Evolutionary conservation across 2,113 vertebrate genomes (phyloP).

Genomic region (Dolichallabes microphthalmus): DNA sequence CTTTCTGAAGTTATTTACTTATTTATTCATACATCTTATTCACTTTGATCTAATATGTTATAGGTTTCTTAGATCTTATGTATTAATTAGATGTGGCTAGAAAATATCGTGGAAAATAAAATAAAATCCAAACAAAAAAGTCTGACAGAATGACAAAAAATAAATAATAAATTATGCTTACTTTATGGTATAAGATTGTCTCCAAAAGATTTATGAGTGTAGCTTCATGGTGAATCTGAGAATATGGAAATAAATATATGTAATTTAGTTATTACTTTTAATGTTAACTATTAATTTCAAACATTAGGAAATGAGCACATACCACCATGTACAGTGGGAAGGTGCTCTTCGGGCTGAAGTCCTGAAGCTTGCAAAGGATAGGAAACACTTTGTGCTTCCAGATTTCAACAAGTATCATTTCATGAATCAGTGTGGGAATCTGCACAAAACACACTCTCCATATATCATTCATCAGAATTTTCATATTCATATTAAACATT

Average conservation of each 20-base stretch:
- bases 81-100: neutral
- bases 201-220: conserved; percentile 93
- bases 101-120: neutral
- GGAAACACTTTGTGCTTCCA: conserved; percentile 95
- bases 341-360: conserved; percentile 86
- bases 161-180: conserved; percentile 52
- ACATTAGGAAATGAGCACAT: conserved; percentile 62
- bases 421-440: conserved; percentile 82
- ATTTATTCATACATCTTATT: neutral
- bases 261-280: neutral
- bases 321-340: conserved; percentile 94
- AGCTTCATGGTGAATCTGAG: conserved; percentile 88
- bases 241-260: neutral
- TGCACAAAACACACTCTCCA: conserved; percentile 54
- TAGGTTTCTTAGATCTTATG: too few relatives aligned
- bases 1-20: neutral
- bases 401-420: conserved; percentile 85
- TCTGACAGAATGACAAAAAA: neutral
- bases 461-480: neutral
- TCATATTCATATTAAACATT: neutral
- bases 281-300: neutral
- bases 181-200: conserved; percentile 90
- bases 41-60: too few relatives aligned
- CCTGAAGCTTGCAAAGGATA: conserved; percentile 82
- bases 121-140: neutral